phyloP scores from a whole-genome alignment of 2,113 vertebrate genomes.

The Plecturocebus donacophilus region DNA sequence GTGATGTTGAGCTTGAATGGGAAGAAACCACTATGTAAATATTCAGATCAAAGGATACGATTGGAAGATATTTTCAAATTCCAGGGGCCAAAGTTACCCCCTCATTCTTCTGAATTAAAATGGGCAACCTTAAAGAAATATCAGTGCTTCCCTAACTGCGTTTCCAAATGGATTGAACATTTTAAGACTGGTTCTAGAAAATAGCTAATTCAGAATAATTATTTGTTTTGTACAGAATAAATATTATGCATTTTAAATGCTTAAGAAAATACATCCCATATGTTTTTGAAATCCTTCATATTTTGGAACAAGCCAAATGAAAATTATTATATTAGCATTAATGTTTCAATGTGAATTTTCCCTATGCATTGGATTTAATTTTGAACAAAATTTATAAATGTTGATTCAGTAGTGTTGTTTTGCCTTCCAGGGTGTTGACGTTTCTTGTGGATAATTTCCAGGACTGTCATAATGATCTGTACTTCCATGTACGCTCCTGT shows the following conservation, averaged over 20 bases:
- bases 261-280: constrained; percentile 20
- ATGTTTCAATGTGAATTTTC: constrained; percentile 77
- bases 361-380: constrained; percentile 65
- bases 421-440: constrained; percentile 73
- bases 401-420: constrained; percentile 74
- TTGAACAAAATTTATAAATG: constrained; percentile 77
- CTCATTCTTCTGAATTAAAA: constrained; percentile 75
- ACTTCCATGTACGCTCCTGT: constrained; percentile 77
- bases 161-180: constrained; percentile 73
- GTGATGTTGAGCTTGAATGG: constrained; percentile 98
- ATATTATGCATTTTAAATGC: constrained; percentile 31
- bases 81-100: constrained; percentile 86
- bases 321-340: constrained; percentile 68
- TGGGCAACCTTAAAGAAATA: background rate
- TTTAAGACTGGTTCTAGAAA: constrained; percentile 64
- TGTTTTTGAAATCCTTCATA: constrained; percentile 58
- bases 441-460: constrained; percentile 79
- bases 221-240: constrained; percentile 75
- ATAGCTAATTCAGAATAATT: constrained; percentile 20
- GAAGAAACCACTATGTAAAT: constrained; percentile 98
- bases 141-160: constrained; percentile 75
- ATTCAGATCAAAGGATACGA: constrained; percentile 58
- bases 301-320: constrained; percentile 85
- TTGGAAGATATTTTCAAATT: constrained; percentile 81
- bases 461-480: constrained; percentile 76